Evolutionary conservation across 2,888 invertebrate genomes (phyloP), one percentile per base, ranked within the genome.

Genomic region (Archips xylosteana): DNA sequence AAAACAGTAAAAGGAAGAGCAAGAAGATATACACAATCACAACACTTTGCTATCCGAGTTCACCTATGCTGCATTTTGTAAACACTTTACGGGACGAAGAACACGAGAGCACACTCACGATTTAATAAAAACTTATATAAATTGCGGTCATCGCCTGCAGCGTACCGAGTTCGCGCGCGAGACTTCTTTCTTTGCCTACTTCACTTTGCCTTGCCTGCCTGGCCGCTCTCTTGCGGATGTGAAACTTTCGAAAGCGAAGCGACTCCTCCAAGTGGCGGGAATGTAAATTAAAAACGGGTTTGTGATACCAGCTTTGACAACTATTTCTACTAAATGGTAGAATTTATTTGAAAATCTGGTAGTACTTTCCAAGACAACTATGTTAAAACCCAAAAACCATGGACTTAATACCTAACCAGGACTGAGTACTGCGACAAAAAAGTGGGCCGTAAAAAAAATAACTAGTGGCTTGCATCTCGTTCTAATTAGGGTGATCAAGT

Each of bases 161-260:
- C 91, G 91, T 90, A 90, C 92, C 86, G 86, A 91, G 90, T 90
- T 91, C 92, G 92, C 92, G 92, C 92, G 91, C 92, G 92, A 91
- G 89, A 92, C 92, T 90, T 91, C 90, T 60, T 90, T 91, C 91
- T 88, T 89, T 86, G 89, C 91, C 91, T 92, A 89, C 90, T 91
- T 91, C 85, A 82, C 84, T 81, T 85, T 82, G 83, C 85, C 84
- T 89, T 87, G 87, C 86, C 83, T 82, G 79, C 80, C 83, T 91
- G 89, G 89, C 93, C 94, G 91, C 93, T 93, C 94, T 92, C 94
- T 94, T 93, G 89, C 93, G 94, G 94, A 94, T 94, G 92, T 93
- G 90, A 94, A 94, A 94, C 94, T 94, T 94, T 94, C 94, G 93
- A 94, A 94, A 94, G 92, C 91, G 88, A 89, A 86, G 80, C 80